Evolutionary conservation across 2,888 invertebrate species (phyloP).

Genomic region (Scaptomyza parva): DNA sequence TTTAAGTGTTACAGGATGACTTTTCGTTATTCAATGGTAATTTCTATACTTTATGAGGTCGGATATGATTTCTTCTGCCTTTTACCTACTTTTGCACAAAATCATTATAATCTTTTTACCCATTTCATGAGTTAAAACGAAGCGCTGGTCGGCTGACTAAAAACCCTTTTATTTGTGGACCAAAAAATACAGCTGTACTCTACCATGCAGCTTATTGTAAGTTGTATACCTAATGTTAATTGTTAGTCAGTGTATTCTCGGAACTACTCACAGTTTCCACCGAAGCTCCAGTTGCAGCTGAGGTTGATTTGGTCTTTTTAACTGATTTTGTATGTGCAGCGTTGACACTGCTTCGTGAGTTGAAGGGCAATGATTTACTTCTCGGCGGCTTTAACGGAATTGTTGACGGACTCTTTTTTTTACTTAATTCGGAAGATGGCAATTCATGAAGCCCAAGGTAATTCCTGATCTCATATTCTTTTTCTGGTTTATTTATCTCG

Average conservation of each 20-base stretch:
- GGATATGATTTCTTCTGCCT: too few relatives aligned
- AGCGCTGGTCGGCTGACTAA: too few relatives aligned
- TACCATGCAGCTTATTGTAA: too few relatives aligned
- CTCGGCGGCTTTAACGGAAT: constrained; percentile 83
- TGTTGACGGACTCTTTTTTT: constrained; percentile 51
- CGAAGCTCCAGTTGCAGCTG: constrained; percentile 2
- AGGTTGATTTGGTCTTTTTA: constrained; percentile 13
- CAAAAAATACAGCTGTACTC: too few relatives aligned
- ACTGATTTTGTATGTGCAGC: constrained; percentile 41
- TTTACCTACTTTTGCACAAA: too few relatives aligned
- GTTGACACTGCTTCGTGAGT: constrained; percentile 72
- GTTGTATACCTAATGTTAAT: not conserved
- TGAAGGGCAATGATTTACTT: constrained; percentile 82
- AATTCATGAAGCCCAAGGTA: constrained; percentile 7
- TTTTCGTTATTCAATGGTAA: too few relatives aligned
- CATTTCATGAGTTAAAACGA: too few relatives aligned
- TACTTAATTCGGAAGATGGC: constrained; percentile 58
- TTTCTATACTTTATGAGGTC: too few relatives aligned
- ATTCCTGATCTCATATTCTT: constrained; percentile 3
- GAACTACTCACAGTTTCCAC: constrained; percentile 66
- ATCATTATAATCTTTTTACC: too few relatives aligned
- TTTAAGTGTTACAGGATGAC: too few relatives aligned
- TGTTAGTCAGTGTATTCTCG: constrained; percentile 14
- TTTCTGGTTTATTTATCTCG: constrained; percentile 33
- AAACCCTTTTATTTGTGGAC: too few relatives aligned